Base-by-base conservation (phyloP, 2,888 invertebrate genomes). In the Maniola hyperantus region DNA sequence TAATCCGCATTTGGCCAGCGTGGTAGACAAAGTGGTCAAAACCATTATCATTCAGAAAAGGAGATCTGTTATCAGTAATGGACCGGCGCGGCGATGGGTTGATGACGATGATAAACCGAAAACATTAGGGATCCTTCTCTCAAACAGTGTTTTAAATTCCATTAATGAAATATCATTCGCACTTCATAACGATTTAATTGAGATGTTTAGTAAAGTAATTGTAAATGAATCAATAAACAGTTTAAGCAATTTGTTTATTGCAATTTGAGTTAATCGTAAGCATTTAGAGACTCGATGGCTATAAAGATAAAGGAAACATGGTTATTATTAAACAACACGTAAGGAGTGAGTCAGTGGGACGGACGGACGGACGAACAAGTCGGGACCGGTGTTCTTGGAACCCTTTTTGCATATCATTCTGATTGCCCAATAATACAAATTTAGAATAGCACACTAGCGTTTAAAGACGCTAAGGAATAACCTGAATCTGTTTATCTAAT, bases 351-450 rank as follows among this genome's bases (percentile, higher is more conserved):
- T 91, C 89, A 90, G 88, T 87, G 84, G 82, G 82, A 81, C 82
- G 83, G 77, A 86, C 82, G 83, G 77, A 86, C 84, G 82, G 82
- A 81, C 82, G 83, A 77, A 81, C 84, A 77, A 76, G 83, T 81
- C 79, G 76, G 79, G 84, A 82, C 86, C 85, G 84, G 79, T 80
- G 83, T 91, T 91, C 91, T 87, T 72, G 73, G 91, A 91, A 91
- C 79, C 81, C 85, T 84, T 88, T 89, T 90, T 86, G 88, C 85
- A 85, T 86, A 88, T 91, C 87, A 89, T 89, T 83, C 87, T 87
- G 84, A 84, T 87, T 86, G 87, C 83, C 87, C 85, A 88, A 88
- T 88, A 88, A 87, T 83, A 89, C 85, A 84, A 84, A 88, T 87
- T 85, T 78, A 79, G 79, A 70, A 67, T 73, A 71, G 51, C 59